A percentile compares a stretch with the other conserved stretches of the same genome.
These are phyloP conservation scores for Hirtodrosophila cameraria DNA, from an alignment of 2,888 invertebrate species.

Conservation along the genomic window DNA sequence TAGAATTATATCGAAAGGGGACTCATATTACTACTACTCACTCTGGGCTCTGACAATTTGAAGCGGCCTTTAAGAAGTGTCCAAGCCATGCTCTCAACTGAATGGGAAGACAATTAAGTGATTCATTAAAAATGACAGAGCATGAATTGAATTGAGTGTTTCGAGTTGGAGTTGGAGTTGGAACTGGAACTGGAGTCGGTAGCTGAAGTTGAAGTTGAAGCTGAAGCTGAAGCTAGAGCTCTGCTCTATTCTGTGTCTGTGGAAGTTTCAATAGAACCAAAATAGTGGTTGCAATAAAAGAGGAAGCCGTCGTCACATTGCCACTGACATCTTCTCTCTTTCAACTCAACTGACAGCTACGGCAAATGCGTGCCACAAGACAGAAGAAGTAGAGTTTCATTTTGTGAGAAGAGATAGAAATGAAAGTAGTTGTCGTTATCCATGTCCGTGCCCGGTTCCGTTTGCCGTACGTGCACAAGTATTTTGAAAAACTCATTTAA, in stretches of 20 bases:
- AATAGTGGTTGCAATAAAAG: slow-evolving; percentile 60
- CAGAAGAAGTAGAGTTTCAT: slow-evolving; percentile 26
- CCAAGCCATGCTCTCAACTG: slow-evolving; percentile 17
- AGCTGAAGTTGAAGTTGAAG: slow-evolving; percentile 17
- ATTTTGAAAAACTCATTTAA: slow-evolving; percentile 80
- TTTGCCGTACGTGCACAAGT: slow-evolving; percentile 75
- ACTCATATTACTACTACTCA: slow-evolving; percentile 49
- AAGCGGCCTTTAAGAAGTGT: slow-evolving; percentile 50
- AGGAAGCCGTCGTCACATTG: slow-evolving; percentile 35
- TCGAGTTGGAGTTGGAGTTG: slow-evolving; percentile 34
- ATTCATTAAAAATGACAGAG: slow-evolving; percentile 81
- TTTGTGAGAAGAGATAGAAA: slow-evolving; percentile 49
- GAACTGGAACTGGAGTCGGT: slow-evolving; percentile 13
- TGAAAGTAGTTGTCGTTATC: slow-evolving; percentile 66
- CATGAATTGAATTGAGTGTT: slow-evolving; percentile 75
- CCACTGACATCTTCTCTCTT: slow-evolving; percentile 24
- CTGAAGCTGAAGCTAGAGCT: slow-evolving; percentile 29
- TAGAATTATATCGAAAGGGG: slow-evolving; percentile 17
- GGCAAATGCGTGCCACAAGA: slow-evolving; percentile 51
- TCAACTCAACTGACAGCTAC: slow-evolving; percentile 32
- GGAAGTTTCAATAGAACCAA: slow-evolving; percentile 37
- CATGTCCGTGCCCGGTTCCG: slow-evolving; percentile 50
- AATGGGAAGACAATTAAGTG: slow-evolving; percentile 74
- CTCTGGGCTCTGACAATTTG: slow-evolving; percentile 13
- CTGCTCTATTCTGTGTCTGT: slow-evolving; percentile 3